Conservation (phyloP, 2,797 vertebrate species). For the Amphiprion clarkii region DNA sequence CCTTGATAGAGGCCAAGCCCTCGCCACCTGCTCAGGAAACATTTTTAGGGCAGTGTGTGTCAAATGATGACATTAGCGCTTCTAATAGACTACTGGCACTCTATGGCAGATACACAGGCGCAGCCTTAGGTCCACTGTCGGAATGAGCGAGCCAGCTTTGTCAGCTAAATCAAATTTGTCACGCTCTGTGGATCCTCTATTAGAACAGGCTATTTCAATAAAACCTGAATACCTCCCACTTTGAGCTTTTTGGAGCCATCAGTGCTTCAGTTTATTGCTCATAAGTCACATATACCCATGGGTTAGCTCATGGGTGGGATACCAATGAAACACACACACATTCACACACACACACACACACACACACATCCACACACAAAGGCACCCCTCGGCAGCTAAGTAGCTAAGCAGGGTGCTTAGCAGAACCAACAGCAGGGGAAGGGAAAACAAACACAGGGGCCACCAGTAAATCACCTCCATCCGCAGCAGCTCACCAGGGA, state of each 20-base stretch:
- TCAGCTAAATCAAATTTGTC: constrained; percentile 70
- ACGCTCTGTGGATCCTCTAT: constrained; percentile 52
- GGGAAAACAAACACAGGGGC: constrained; percentile 80
- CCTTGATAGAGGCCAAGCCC: constrained; percentile 33
- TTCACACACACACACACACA: constrained; percentile 21
- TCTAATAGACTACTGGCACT: constrained; percentile 51
- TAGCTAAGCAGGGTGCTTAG: constrained; percentile 79
- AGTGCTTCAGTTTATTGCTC: constrained; percentile 38
- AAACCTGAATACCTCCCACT: constrained; percentile 53
- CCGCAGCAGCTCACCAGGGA: constrained; percentile 69
- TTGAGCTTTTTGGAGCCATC: constrained; percentile 26
- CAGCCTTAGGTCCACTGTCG: constrained; percentile 36
- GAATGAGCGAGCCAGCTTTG: constrained; percentile 52
- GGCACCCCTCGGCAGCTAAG: constrained; percentile 65
- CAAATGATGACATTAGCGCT: constrained; percentile 61
- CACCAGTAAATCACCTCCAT: constrained; percentile 79
- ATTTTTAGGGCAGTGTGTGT: constrained; percentile 51
- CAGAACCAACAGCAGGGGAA: constrained; percentile 75
- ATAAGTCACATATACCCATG: constrained; percentile 29
- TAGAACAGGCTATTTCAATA: constrained; percentile 57
- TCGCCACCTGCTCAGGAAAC: constrained; percentile 63
- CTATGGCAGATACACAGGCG: constrained; percentile 19
- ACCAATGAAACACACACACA: constrained; percentile 38
- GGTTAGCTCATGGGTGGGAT: constrained; percentile 32
- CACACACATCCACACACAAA: constrained; percentile 46